phyloP scores from a whole-genome alignment of 1,140 invertebrate genomes.

The Nylanderia fulva region DNA sequence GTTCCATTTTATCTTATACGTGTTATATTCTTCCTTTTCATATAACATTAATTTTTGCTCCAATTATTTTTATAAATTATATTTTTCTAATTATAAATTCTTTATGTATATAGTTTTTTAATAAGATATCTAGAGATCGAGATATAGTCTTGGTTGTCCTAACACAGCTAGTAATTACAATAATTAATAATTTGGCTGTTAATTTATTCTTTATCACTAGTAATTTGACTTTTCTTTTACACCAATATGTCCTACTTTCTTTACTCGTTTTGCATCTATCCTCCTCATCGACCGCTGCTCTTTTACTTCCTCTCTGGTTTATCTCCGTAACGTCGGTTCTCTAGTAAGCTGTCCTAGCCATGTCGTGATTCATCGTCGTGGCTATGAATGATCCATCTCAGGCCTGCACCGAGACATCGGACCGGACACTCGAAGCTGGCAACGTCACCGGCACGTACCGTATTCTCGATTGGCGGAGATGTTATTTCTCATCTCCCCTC shows the following conservation, averaged over 20 bases:
- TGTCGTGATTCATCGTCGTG: slow-evolving; percentile 85
- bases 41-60: slow-evolving; percentile 40
- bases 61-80: slow-evolving; percentile 20
- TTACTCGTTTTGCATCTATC: slow-evolving; percentile 28
- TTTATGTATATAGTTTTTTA: background rate
- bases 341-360: slow-evolving; percentile 72
- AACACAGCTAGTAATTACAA: background rate
- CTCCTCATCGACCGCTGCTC: slow-evolving; percentile 44
- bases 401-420: slow-evolving; percentile 62
- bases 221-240: background rate
- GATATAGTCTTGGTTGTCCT: slow-evolving; percentile 1
- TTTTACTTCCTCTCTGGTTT: slow-evolving; percentile 62
- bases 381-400: slow-evolving; percentile 85
- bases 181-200: slow-evolving; percentile 19
- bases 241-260: slow-evolving; percentile 6
- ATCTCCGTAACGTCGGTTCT: slow-evolving; percentile 67
- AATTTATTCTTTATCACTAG: slow-evolving; percentile 34
- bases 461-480: slow-evolving; percentile 22
- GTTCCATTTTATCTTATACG: slow-evolving; percentile 32
- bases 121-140: background rate
- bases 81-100: slow-evolving; percentile 13
- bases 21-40: slow-evolving; percentile 10
- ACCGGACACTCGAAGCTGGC: slow-evolving; percentile 67
- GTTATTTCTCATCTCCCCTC: slow-evolving; percentile 22
- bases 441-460: slow-evolving; percentile 58